Base-by-base conservation (phyloP, 2,113 vertebrate genomes). In the Numida meleagris region DNA sequence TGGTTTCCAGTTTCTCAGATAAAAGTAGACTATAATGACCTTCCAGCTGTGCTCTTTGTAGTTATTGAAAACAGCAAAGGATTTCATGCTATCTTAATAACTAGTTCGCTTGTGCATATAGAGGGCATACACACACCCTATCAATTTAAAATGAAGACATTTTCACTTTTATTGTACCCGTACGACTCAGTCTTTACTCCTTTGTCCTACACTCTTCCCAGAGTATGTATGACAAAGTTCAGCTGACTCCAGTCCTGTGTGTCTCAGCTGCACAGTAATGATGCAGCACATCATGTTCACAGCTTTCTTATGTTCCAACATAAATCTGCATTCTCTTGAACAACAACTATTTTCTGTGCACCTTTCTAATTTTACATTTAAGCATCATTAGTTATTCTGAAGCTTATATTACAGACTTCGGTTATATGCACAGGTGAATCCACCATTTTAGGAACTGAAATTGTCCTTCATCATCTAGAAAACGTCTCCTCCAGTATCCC, bases 241-340 rank as follows among this genome's bases (percentile, higher is more conserved):
- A 80, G 31, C 67, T 65, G 40, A 23, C 12, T 10, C 40, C 57
- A 48, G 15, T 21, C 14, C 14, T 34, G 57, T 14, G 10, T 50
- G 42, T 27, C 36, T 40, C 74, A 85, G 77, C 78, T 93, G 51
- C 38, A 45, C 45, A 71, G 1, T 27, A 1, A 24, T 34, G n/a
- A n/a, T 53, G 63, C 15, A 79, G 6, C 5, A 11, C 0, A 0
- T 55, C 23, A 24, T 24, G 23, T 34, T 61, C 50, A 48, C 17
- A 33, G 50, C 45, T 93, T 79, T 42, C 38, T 91, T 17, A 1
- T 10, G 40, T 5, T 65, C 34, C 33, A 63, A 2, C 6, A 34
- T 61, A 43, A 51, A 23, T 20, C n/a, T 8, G 18, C 0, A 0
- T 70, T 33, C 58, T 62, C 7, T 17, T 53, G 38, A 82, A 31